Evolutionary conservation across 1,140 invertebrate genomes (phyloP).

Genomic region (Microplitis mediator): DNA sequence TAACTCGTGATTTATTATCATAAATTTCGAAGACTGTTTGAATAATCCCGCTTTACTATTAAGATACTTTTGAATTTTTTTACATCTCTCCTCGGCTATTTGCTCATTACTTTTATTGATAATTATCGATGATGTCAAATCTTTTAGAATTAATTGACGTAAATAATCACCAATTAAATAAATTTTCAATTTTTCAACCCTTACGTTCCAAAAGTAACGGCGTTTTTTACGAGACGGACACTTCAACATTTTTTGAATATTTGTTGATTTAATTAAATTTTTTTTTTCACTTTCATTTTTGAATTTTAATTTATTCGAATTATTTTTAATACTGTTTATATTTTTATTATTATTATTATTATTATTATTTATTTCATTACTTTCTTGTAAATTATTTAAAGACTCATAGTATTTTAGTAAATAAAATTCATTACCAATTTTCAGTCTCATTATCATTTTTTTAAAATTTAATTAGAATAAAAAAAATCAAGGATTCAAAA

Average conservation of each 20-base stretch:
- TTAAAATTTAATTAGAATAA: background rate
- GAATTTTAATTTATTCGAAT: too few species aligned
- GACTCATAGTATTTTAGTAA: background rate
- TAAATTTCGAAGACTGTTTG: too few species aligned
- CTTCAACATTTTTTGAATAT: background rate
- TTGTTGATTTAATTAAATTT: too few species aligned
- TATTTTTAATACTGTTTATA: background rate
- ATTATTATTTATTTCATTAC: too few species aligned
- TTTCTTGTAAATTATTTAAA: background rate
- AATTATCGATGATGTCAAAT: background rate
- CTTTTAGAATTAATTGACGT: conserved; percentile 28
- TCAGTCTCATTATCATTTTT: conserved; percentile 4
- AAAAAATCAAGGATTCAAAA: background rate
- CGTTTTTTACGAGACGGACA: background rate
- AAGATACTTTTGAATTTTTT: background rate
- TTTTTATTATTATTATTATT: background rate
- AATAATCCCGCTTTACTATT: too few species aligned
- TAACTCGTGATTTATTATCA: too few species aligned
- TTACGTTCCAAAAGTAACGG: too few species aligned
- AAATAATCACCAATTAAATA: conserved; percentile 48
- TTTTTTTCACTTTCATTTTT: too few species aligned
- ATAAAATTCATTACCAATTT: background rate
- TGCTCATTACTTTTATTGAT: background rate
- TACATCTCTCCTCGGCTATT: conserved; percentile 2
- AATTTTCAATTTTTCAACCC: conserved; percentile 20